These are phyloP conservation scores for Cosmopolites sordidus DNA, from an alignment of 2,888 invertebrate species.

Conservation along the genomic window DNA sequence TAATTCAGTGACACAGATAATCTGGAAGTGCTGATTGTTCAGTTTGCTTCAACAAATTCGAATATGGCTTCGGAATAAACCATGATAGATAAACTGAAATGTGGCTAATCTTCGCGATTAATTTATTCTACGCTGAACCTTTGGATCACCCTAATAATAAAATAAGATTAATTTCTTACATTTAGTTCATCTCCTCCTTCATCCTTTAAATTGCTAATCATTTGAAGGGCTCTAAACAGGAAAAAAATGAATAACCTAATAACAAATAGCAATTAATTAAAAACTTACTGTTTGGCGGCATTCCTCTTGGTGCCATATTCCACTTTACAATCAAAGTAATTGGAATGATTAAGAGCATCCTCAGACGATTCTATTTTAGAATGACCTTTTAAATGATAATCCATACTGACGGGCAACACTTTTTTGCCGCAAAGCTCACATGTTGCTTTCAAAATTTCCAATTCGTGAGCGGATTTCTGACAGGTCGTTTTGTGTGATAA, in stretches of 20 bases:
- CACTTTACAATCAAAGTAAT: neutral
- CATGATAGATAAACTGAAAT: no score
- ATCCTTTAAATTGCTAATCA: slow-evolving; percentile 25
- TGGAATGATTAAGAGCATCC: neutral
- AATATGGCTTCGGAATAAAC: no score
- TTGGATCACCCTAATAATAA: no score
- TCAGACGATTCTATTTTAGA: slow-evolving; percentile 1
- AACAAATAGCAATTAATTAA: neutral
- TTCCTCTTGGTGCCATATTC: slow-evolving; percentile 20
- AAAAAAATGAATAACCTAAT: neutral
- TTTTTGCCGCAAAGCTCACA: slow-evolving; percentile 56
- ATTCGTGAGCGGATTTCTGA: slow-evolving; percentile 55
- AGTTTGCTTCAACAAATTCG: no score
- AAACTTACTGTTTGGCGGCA: slow-evolving; percentile 32
- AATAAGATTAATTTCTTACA: slow-evolving; percentile 4
- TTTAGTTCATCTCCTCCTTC: slow-evolving; percentile 8
- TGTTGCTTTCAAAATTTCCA: slow-evolving; percentile 48
- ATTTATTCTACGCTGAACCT: no score
- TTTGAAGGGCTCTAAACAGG: slow-evolving; percentile 30
- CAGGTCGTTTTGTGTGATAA: slow-evolving; percentile 59
- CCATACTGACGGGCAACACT: slow-evolving; percentile 56
- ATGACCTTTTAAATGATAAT: slow-evolving; percentile 47
- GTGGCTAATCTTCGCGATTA: no score
- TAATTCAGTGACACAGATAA: no score
- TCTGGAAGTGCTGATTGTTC: no score